Evolutionary conservation across 2,888 invertebrate genomes (phyloP).

Genomic region (Drosophila falleni): DNA sequence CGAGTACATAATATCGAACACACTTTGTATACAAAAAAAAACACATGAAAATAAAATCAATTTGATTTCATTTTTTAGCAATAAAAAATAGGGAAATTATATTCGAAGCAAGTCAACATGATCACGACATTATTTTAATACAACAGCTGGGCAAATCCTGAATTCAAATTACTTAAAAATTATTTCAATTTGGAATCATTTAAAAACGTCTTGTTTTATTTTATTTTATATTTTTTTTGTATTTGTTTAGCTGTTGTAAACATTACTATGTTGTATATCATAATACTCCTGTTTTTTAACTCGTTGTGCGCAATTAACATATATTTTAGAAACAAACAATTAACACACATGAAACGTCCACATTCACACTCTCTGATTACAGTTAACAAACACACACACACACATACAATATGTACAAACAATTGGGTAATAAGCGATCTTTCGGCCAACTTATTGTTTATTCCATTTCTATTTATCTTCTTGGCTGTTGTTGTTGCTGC

Average conservation of each 20-base stretch:
- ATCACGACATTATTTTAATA: neutral
- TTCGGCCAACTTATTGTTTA: slow-evolving; percentile 19
- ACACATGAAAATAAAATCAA: slow-evolving; percentile 21
- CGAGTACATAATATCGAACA: slow-evolving; percentile 40
- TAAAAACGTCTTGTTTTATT: neutral
- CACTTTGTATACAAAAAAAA: slow-evolving; percentile 26
- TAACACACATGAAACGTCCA: slow-evolving; percentile 14
- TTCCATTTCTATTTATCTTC: neutral
- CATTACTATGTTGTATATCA: slow-evolving; percentile 39
- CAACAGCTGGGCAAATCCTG: neutral
- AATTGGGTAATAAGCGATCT: slow-evolving; percentile 8
- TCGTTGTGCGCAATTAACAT: slow-evolving; percentile 59
- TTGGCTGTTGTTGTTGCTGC: neutral
- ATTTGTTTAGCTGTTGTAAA: slow-evolving; percentile 46
- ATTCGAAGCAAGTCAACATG: neutral
- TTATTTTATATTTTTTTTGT: slow-evolving; percentile 7
- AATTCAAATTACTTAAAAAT: neutral
- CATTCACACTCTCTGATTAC: slow-evolving; percentile 4
- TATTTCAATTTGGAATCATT: neutral
- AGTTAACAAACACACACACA: slow-evolving; percentile 6
- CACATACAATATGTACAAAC: slow-evolving; percentile 8
- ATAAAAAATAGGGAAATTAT: neutral
- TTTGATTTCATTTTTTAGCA: slow-evolving; percentile 23
- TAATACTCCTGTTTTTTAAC: slow-evolving; percentile 27
- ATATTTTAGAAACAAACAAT: slow-evolving; percentile 30